phyloP scores from a whole-genome alignment of 2,888 invertebrate genomes.

The Dendrolimus houi region DNA sequence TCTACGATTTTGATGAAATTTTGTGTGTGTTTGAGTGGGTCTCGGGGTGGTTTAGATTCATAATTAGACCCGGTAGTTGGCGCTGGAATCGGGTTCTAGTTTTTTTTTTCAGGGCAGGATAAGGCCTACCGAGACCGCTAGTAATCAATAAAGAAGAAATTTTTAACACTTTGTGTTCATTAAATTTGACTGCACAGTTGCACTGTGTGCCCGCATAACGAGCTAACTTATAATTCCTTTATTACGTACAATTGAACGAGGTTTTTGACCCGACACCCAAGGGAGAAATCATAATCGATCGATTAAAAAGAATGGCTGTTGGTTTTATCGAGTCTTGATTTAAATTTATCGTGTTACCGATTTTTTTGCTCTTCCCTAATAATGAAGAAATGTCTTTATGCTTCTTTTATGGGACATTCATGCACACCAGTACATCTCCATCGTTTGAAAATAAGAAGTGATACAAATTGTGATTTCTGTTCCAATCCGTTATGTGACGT shows the following conservation, averaged over 20 bases:
- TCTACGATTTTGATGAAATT: no score
- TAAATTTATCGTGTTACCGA: conserved; percentile 15
- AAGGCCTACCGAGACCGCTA: no score
- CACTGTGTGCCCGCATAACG: conserved; percentile 48
- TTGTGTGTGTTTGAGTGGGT: no score
- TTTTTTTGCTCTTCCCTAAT: neutral
- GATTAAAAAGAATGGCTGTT: conserved; percentile 19
- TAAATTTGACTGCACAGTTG: conserved; percentile 19
- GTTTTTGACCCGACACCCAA: conserved; percentile 19
- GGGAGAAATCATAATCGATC: conserved; percentile 24
- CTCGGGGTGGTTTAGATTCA: no score
- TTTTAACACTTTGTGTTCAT: conserved; percentile 11
- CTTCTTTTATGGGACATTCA: no score
- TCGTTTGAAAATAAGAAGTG: no score
- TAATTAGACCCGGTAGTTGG: no score
- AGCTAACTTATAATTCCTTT: conserved; percentile 40
- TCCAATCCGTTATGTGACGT: no score
- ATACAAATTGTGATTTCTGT: no score
- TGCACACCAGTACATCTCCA: no score
- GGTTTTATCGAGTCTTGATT: conserved; percentile 11
- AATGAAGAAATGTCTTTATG: neutral
- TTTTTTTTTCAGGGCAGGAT: no score
- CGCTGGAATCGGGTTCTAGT: no score
- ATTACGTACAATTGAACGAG: conserved; percentile 31
- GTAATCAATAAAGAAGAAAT: neutral